Evolutionary conservation across 2,797 vertebrate species (phyloP), one percentile per base, ranked within the genome.

Genomic region (Typhlichthys subterraneus): DNA sequence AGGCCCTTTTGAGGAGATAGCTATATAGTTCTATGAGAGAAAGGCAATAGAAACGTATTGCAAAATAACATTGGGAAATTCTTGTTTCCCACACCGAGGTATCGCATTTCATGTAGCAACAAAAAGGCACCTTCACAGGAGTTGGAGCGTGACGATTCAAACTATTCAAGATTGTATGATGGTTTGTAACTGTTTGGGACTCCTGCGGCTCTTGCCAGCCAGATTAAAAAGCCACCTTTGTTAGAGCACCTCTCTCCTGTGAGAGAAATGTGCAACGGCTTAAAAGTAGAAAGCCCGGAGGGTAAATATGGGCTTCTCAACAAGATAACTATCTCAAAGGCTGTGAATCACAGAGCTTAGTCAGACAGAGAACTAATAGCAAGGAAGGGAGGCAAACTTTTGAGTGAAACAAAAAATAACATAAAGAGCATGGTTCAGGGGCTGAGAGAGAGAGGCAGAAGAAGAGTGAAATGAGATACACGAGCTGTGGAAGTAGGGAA

Each of bases 241-340:
- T 88, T 73, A 56, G 49, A 65, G 52, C 58, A 78, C 77, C 83
- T 80, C 79, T 79, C 85, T 72, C 58, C 9, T 53, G 56, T 71
- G 73, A 73, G 79, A 82, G 68, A 87, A 88, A 83, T 55, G 77
- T 14, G 73, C 65, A 76, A 67, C 13, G 65, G 77, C 74, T 73
- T 71, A 74, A 60, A 57, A 77, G 67, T 64, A 69, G 69, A 76
- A 59, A 76, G 70, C 73, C 81, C 75, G 1, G 29, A 73, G 81
- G 85, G 76, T 72, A 70, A 56, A 80, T 80, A 69, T 76, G 86
- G 70, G 66, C 45, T 79, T 88, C 82, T 79, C 67, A 12, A 65
- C 60, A 77, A 84, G 88, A 91, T 90, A 83, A 78, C 69, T 31
- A 92, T 90, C 89, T 87, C 59, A 78, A 79, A 85, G 80, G 79